Percentiles rank a stretch among this genome's conserved stretches.
These are phyloP conservation scores for Heliothis peltigera DNA, from an alignment of 2,888 invertebrate species.

Conservation along the genomic window DNA sequence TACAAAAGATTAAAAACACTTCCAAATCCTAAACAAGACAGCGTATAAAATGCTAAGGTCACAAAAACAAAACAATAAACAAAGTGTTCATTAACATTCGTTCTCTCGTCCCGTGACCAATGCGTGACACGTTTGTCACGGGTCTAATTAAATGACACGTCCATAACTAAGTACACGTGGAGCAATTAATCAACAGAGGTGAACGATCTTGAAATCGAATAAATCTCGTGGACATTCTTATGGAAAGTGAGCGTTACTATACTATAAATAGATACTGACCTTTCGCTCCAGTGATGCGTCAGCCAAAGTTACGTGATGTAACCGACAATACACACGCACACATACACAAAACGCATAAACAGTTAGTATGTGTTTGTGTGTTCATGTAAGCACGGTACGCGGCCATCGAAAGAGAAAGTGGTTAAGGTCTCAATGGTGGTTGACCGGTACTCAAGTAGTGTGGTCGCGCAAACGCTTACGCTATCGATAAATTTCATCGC, in stretches of 20 bases:
- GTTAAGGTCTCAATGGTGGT: constrained; percentile 77
- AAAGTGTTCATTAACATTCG: constrained; percentile 27
- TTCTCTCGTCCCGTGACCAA: constrained; percentile 35
- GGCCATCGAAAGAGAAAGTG: constrained; percentile 87
- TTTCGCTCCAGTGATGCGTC: constrained; percentile 86
- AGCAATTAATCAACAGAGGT: constrained; percentile 65
- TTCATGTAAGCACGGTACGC: constrained; percentile 68
- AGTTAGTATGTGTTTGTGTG: constrained; percentile 64
- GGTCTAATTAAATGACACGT: constrained; percentile 44
- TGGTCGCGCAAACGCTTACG: constrained; percentile 47
- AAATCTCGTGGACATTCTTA: constrained; percentile 74
- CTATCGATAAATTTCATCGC: constrained; percentile 64
- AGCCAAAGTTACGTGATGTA: constrained; percentile 84
- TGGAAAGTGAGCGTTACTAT: constrained; percentile 81
- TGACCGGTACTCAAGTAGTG: constrained; percentile 73
- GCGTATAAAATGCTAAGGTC: constrained; percentile 1
- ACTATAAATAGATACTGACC: constrained; percentile 86
- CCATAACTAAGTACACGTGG: constrained; percentile 48
- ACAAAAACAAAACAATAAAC: constrained; percentile 21
- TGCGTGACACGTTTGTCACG: constrained; percentile 39
- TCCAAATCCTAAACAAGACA: background rate
- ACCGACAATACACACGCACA: constrained; percentile 72
- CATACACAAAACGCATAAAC: constrained; percentile 49
- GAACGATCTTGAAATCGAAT: constrained; percentile 74
- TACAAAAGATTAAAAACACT: background rate